Conservation (phyloP, 1,140 invertebrate species). For the Drusus annulatus region DNA sequence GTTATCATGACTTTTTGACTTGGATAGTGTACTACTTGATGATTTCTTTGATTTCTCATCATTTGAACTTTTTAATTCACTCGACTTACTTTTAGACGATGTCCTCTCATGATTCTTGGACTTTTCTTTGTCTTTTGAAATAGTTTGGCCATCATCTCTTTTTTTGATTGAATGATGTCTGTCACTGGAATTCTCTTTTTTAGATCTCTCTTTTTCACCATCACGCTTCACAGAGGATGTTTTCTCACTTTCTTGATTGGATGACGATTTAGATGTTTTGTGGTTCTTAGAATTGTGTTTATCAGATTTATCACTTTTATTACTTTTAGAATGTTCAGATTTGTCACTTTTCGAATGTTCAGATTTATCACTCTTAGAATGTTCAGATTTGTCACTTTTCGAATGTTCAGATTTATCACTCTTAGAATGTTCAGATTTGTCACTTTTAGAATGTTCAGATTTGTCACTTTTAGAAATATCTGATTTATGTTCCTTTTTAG, state of each 20-base stretch:
- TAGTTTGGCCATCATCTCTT: constrained; percentile 18
- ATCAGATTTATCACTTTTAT: constrained; percentile 30
- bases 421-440: not conserved
- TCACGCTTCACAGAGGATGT: not conserved
- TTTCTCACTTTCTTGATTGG: constrained; percentile 33
- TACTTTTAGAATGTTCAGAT: constrained; percentile 13
- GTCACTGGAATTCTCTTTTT: constrained; percentile 4
- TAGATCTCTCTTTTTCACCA: not conserved
- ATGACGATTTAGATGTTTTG: constrained; percentile 22
- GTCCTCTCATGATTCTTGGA: constrained; percentile 9
- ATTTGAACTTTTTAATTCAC: not conserved
- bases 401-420: not conserved
- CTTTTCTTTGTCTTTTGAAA: constrained; percentile 32
- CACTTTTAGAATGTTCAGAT: not conserved
- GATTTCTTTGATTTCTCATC: constrained; percentile 17
- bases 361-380: not conserved
- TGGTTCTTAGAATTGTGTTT: constrained; percentile 14
- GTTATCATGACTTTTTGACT: constrained; percentile 21
- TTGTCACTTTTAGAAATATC: not conserved
- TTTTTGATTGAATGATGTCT: constrained; percentile 23
- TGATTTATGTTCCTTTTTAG: constrained; percentile 14
- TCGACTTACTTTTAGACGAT: constrained; percentile 15
- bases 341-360: constrained; percentile 23
- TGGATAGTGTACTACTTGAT: constrained; percentile 13
- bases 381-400: constrained; percentile 21